Evolutionary conservation across 2,797 vertebrate species (phyloP), one percentile per base, ranked within the genome.

Genomic region (Naso thynnoides): DNA sequence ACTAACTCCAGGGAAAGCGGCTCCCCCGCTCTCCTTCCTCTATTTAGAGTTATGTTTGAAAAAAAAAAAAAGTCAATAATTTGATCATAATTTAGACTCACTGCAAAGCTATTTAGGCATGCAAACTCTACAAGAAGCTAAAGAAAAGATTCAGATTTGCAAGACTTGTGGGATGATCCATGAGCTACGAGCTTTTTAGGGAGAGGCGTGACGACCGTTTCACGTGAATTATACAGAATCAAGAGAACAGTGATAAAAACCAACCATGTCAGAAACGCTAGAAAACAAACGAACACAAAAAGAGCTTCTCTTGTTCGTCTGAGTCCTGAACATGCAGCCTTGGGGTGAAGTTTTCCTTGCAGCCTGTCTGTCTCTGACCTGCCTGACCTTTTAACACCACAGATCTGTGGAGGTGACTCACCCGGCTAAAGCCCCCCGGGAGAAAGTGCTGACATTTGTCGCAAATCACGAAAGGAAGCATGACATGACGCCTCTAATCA

Each of bases 341-440:
- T 0, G 5, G 19, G 18, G n/a, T 26, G 7, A 9, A 7, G 13
- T 49, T 64, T 70, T 52, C 19, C 8, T 53, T 1, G 8, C 52
- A 21, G 6, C 15, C 7, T 14, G 2, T 53, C 18, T 66, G 61
- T 68, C 60, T 79, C 72, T 78, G 86, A 74, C 67, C 84, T 65
- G 42, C 85, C 75, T 84, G 82, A 82, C 78, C 82, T 84, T 53
- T 72, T 47, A n/a, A n/a, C 54, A 77, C 70, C 61, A 65, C 77
- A 73, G 79, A 79, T 70, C 69, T 86, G 55, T 41, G 36, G 16
- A 49, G 49, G 52, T 79, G 50, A 50, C 73, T 70, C 39, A 26
- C 5, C 14, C 38, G 60, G 19, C 50, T 57, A n/a, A 0, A 36
- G 24, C 0, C n/a, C n/a, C n/a, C n/a, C n/a, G n/a, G n/a, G n/a